Base-by-base conservation (phyloP, 2,888 invertebrate genomes). In the Carpatolechia fugitivella region DNA sequence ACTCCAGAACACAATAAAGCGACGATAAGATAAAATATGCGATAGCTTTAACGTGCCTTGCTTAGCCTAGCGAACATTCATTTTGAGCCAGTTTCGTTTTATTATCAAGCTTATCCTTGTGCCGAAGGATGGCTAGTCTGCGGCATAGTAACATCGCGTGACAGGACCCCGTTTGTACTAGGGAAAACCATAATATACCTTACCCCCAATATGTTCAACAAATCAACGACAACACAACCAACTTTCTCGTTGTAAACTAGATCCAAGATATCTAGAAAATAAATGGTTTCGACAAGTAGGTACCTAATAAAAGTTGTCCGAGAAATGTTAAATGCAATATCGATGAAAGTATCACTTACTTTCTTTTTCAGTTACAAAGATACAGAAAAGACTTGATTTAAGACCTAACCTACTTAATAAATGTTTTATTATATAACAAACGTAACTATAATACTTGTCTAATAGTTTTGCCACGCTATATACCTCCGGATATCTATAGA, bases 101-200 rank as follows among this genome's bases (percentile, higher is more conserved):
- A 4, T 24, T 24, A 24, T 24, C 3, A 24, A 24, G 24, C 3
- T 24, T 24, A 24, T 6, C 10, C 1, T 18, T 11, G 40, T 41
- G 16, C 35, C 18, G 8, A 41, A 7, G 40, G 11, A 11, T 41
- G 10, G 18, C 18, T 11, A 41, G 20, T 41, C 40, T 14, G 16
- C 11, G 14, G 40, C 6, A 14, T 14, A 36, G 18, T 3, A 3
- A 8, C 65, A 65, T 86, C 72, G 86, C 88, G 87, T 88, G 85
- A 80, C 79, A 71, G 64, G 57, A 58, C 69, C 66, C 75, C 73
- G 75, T 86, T 85, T 76, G 69, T 68, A 66, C 35, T 24, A 57
- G 70, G 76, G 75, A 71, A 80, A 80, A 80, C 78, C 80, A 81
- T 82, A 81, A 82, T 75, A 80, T 31, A 52, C 68, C 63, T 65